Evolutionary conservation across 1,140 invertebrate genomes (phyloP), one percentile per base, ranked within the genome.

Genomic region (Amyelois transitella): DNA sequence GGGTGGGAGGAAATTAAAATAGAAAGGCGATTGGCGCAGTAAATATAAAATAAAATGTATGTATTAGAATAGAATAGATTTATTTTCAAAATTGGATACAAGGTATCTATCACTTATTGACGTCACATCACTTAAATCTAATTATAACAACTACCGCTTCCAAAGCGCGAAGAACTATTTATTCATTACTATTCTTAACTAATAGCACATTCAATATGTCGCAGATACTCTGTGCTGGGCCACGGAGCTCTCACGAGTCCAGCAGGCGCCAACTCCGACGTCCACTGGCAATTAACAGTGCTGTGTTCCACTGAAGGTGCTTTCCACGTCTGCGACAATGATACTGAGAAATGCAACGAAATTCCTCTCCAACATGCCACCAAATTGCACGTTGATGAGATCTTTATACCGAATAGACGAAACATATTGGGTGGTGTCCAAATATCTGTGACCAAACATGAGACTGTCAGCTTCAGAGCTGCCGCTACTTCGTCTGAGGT

Each of bases 341-440:
- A 77, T 0, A 17, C 53, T 0, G 72, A 79, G 0, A 6, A 8
- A 1, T 86, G 83, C 51, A 72, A 60, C 6, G 78, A 77, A 32
- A 7, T 63, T 4, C 52, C 66, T 5, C 38, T 85, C 3, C 60
- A 60, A 0, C 45, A 60, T 0, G 57, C 75, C 0, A 55, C 5
- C 1, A 86, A 86, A 51, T 25, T 81, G 24, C 83, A 78, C 49
- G 49, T 81, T 5, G 79, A 81, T 21, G 81, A 83, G 43, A 76
- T 86, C 6, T 86, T 75, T 21, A 60, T 85, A 47, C 83, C 83
- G 0, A 87, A 87, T 45, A 71, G 79, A 50, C 72, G 75, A 14
- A 77, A 85, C 32, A 85, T 86, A n/a, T 60, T 85, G 6, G 80
- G 83, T 17, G 81, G 83, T 0, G 65, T 86, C 2, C 78, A 75